Base-by-base conservation (phyloP, 2,797 vertebrate genomes). In the Molossus molossus region DNA sequence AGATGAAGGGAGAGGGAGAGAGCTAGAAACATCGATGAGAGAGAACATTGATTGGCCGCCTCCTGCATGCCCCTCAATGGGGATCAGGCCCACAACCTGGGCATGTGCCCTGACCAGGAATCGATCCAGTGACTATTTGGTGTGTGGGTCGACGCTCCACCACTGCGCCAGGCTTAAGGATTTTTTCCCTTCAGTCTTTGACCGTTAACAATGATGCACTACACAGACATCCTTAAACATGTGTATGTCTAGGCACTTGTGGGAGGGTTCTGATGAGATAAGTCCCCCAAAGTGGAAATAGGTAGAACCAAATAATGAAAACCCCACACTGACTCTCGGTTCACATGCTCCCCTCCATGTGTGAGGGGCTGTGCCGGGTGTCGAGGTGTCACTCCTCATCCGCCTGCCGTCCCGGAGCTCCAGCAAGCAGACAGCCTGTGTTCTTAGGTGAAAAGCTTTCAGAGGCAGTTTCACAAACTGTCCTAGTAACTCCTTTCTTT, bases 271-370 rank as follows among this genome's bases (percentile, higher is more conserved):
- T 10, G 48, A 12, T 33, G n/a, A 87, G 70, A 45, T 80, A 48
- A 75, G 37, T 40, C 50, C 27, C 55, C 45, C 6, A 13, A 95
- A 91, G 48, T 29, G n/a, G 73, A 76, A 93, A 50, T 65, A 85
- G 69, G 6, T 29, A 72, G 57, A n/a, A 86, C 9, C 45, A 21
- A 23, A 73, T 72, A 37, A 57, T 77, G 23, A 70, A 90, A 29
- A 50, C 12, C 53, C 58, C 11, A 21, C 6, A 37, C 15, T 27
- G 45, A 40, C 60, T 40, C 83, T 17, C 67, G 62, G 25, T 45
- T n/a, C 25, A 15, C 10, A 15, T 1, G 15, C 12, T 67, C 29
- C n/a, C 53, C 70, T 65, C 57, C 29, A 4, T 5, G 2, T 6
- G 6, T 12, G 29, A 6, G 13, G 2, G 29, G 6, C 27, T 17